Conservation (phyloP, 2,113 vertebrate species). For the Dromaius novaehollandiae region DNA sequence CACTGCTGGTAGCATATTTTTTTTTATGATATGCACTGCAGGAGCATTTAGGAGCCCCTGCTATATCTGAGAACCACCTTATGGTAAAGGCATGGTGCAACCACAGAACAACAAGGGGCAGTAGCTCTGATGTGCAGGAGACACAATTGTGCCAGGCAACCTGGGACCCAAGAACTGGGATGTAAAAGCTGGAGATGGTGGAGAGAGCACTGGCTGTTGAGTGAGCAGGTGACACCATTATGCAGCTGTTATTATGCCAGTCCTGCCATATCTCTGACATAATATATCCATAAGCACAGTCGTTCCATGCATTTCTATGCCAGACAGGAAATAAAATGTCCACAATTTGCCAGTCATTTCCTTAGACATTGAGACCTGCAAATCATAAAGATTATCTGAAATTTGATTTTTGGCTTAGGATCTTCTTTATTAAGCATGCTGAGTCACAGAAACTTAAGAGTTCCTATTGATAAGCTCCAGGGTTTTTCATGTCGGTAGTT, state of each 20-base stretch:
- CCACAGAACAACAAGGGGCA: background rate
- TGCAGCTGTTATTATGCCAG: background rate
- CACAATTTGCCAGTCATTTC: background rate
- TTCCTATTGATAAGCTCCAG: background rate
- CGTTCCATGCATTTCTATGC: background rate
- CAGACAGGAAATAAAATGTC: background rate
- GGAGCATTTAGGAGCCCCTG: background rate
- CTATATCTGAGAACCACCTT: background rate
- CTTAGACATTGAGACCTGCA: background rate
- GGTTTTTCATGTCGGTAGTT: too few species aligned
- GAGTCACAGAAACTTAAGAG: background rate
- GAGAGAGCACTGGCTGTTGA: background rate
- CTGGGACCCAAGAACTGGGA: background rate
- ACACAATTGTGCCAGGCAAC: accelerated
- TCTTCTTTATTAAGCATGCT: background rate
- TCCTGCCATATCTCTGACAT: background rate
- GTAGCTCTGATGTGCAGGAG: accelerated
- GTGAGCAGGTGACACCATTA: background rate
- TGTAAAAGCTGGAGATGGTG: background rate
- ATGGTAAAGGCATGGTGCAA: background rate
- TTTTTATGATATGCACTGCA: background rate
- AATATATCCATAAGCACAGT: background rate
- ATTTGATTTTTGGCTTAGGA: background rate
- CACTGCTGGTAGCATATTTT: accelerated
- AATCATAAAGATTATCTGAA: background rate